Evolutionary conservation across 2,113 vertebrate genomes (phyloP).

Genomic region (Hippoglossus stenolepis): DNA sequence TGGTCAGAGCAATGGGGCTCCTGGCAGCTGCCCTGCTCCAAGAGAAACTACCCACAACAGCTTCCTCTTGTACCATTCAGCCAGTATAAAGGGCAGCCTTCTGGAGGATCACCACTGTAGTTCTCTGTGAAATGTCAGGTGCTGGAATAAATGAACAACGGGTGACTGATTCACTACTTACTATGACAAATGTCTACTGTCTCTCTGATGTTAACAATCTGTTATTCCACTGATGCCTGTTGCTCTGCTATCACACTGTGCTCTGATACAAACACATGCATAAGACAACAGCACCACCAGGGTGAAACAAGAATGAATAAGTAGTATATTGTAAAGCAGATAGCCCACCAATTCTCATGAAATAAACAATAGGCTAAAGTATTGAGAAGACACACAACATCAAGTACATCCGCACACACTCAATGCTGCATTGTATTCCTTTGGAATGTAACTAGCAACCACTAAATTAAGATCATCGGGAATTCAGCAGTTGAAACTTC

Average conservation of each 20-base stretch:
- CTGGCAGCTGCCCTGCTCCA: slow-evolving; percentile 58
- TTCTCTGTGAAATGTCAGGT: not conserved
- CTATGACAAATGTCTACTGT: not conserved
- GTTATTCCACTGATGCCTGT: not conserved
- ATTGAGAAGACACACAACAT: no score
- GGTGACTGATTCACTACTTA: not conserved
- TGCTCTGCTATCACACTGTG: not conserved
- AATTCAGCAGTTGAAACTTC: no score
- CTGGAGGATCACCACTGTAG: slow-evolving; percentile 3
- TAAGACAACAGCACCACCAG: not conserved
- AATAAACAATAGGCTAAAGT: no score
- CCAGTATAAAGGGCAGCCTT: slow-evolving; percentile 24
- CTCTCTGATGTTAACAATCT: not conserved
- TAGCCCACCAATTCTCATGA: no score
- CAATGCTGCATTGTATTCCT: not conserved
- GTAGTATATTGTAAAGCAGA: no score
- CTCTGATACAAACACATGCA: not conserved
- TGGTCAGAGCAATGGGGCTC: slow-evolving; percentile 63
- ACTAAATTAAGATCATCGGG: no score
- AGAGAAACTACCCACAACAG: slow-evolving; percentile 42
- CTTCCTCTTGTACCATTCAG: slow-evolving; percentile 34
- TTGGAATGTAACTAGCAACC: no score
- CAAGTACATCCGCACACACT: not conserved
- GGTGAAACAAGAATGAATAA: not conserved
- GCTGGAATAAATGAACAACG: slow-evolving; percentile 3